phyloP scores from a whole-genome alignment of 2,888 invertebrate species.

The Adelphocoris suturalis region DNA sequence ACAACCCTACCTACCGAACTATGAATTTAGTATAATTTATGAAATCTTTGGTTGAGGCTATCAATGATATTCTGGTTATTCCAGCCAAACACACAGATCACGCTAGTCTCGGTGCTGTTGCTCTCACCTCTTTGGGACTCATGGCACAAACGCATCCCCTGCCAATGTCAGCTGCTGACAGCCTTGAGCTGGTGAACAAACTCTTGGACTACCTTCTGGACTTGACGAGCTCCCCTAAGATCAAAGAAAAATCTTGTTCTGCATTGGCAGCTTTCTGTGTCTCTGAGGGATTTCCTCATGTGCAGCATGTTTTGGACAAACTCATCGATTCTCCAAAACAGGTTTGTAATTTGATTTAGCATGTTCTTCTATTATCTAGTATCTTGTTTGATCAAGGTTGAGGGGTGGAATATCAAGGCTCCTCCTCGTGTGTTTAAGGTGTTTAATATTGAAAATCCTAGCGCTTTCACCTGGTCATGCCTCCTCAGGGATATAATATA shows the following conservation, averaged over 20 bases:
- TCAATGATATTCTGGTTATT: conserved; percentile 76
- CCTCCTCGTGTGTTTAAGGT: no score
- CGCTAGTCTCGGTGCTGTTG: conserved; percentile 83
- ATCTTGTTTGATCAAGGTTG: no score
- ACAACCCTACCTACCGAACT: no score
- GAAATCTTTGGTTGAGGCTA: no score
- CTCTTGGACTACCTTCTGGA: conserved; percentile 87
- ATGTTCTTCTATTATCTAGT: no score
- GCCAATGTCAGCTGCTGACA: conserved; percentile 82
- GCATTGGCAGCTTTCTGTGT: conserved; percentile 49
- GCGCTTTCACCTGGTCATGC: no score
- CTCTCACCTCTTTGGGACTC: conserved; percentile 82
- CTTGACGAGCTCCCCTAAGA: conserved; percentile 85
- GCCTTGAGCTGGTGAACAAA: conserved; percentile 84
- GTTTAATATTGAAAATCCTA: no score
- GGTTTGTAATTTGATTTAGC: conserved; percentile 34
- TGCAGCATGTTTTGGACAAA: conserved; percentile 70
- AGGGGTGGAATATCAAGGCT: no score
- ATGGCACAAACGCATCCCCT: conserved; percentile 85
- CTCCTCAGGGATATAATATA: no score
- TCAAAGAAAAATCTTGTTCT: conserved; percentile 77
- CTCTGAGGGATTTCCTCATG: conserved; percentile 49
- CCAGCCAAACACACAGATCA: conserved; percentile 84
- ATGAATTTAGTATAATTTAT: no score
- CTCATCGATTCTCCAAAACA: conserved; percentile 71